phyloP scores from a whole-genome alignment of 1,140 invertebrate species.

The Steinernema khuongi region DNA sequence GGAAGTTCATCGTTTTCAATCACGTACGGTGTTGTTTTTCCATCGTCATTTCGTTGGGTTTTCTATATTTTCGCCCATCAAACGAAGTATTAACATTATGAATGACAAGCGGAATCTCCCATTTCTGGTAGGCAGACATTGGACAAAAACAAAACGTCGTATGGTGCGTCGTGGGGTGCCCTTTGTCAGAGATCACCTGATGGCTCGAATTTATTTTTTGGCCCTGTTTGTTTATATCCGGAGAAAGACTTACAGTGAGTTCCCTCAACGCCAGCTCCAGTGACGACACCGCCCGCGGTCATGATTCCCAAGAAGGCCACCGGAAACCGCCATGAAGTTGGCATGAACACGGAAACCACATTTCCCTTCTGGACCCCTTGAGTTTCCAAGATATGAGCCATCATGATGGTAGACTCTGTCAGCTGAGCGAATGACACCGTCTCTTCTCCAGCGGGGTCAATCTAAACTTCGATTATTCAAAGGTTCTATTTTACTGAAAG shows the following conservation, averaged over 20 bases:
- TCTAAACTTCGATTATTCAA: background rate
- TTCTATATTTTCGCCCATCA: too few species aligned
- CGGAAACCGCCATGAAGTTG: background rate
- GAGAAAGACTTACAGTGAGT: background rate
- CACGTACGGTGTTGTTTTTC: too few species aligned
- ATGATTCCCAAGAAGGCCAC: background rate
- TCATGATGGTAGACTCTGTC: background rate
- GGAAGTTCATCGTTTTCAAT: too few species aligned
- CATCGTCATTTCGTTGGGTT: too few species aligned
- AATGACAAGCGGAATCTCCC: too few species aligned
- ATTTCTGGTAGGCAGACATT: too few species aligned
- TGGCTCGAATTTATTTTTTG: too few species aligned
- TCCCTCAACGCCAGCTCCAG: background rate
- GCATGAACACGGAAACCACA: background rate
- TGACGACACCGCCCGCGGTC: background rate
- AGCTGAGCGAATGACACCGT: background rate
- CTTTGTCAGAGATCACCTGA: too few species aligned
- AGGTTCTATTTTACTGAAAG: background rate
- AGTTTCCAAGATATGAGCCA: background rate
- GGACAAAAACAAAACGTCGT: too few species aligned
- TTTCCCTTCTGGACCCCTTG: background rate
- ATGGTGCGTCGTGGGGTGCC: too few species aligned
- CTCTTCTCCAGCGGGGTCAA: background rate
- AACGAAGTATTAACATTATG: too few species aligned
- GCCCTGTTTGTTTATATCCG: too few species aligned